These are phyloP conservation scores for Cichlasoma orientale DNA, from an alignment of 2,797 vertebrate species.

Conservation along the genomic window DNA sequence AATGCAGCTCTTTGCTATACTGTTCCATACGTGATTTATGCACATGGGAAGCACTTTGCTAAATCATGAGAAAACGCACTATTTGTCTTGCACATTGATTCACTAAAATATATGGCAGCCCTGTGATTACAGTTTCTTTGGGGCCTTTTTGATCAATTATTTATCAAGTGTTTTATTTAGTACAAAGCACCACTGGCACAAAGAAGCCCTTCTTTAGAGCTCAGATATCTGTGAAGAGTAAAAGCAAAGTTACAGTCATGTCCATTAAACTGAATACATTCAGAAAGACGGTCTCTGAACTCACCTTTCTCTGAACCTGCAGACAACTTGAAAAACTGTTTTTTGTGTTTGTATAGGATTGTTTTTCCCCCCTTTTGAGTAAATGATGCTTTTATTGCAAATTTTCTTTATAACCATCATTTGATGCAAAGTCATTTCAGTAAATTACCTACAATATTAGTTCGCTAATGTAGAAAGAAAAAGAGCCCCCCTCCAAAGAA, in stretches of 20 bases:
- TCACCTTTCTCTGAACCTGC: neutral
- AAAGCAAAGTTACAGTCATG: slow-evolving; percentile 10
- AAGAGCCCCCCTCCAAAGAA: neutral
- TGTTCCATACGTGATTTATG: slow-evolving; percentile 28
- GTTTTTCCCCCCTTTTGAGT: fast-evolving
- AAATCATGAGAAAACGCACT: slow-evolving; percentile 21
- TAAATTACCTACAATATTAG: slow-evolving; percentile 16
- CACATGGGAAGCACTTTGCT: slow-evolving; percentile 44
- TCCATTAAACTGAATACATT: neutral
- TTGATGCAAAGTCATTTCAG: slow-evolving; percentile 23
- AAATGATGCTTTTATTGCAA: slow-evolving; percentile 1
- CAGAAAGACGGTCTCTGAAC: neutral
- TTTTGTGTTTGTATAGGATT: fast-evolving
- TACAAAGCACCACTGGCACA: slow-evolving; percentile 7
- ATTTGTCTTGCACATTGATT: slow-evolving; percentile 61
- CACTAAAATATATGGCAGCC: slow-evolving; percentile 29
- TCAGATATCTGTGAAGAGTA: slow-evolving; percentile 18
- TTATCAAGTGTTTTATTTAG: slow-evolving; percentile 50
- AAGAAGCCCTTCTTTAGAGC: slow-evolving; percentile 17
- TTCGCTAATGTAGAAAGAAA: neutral
- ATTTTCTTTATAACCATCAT: slow-evolving; percentile 3
- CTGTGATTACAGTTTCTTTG: slow-evolving; percentile 29
- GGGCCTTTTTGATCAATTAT: slow-evolving; percentile 55
- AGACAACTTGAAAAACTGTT: slow-evolving; percentile 18
- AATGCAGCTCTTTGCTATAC: slow-evolving; percentile 16